Conservation (phyloP, 2,113 vertebrate genomes). For the Cathartes aura region DNA sequence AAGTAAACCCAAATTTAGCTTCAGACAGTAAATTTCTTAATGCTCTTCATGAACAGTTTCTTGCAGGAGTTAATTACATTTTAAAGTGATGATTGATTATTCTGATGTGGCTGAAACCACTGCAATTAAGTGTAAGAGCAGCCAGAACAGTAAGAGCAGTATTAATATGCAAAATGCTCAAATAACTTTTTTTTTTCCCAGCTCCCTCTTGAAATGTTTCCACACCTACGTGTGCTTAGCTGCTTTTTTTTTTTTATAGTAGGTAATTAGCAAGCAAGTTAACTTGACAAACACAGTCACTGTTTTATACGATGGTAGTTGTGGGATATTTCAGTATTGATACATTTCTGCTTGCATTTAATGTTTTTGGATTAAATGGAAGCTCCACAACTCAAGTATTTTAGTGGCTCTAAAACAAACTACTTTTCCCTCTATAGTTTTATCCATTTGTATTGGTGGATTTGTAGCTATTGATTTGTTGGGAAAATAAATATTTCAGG, state of each 20-base stretch:
- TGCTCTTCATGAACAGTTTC: constrained; percentile 33
- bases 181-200: not conserved
- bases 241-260: not conserved
- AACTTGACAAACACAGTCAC: not conserved
- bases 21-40: constrained; percentile 43
- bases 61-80: constrained; percentile 57
- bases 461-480: not conserved
- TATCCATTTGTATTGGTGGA: not conserved
- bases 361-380: not conserved
- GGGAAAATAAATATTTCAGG: not conserved
- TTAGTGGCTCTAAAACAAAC: not conserved
- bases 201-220: not conserved
- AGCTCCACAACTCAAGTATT: not conserved
- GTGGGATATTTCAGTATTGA: not conserved
- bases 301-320: not conserved
- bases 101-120: constrained; percentile 46
- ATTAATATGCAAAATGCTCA: constrained; percentile 40
- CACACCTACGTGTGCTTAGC: not conserved
- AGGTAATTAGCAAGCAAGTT: not conserved
- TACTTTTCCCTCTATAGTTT: not conserved
- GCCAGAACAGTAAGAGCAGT: constrained; percentile 4
- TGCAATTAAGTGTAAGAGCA: constrained; percentile 39
- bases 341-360: not conserved
- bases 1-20: not conserved
- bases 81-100: constrained; percentile 58